Evolutionary conservation across 2,113 vertebrate species (phyloP).

Genomic region (Willisornis vidua): DNA sequence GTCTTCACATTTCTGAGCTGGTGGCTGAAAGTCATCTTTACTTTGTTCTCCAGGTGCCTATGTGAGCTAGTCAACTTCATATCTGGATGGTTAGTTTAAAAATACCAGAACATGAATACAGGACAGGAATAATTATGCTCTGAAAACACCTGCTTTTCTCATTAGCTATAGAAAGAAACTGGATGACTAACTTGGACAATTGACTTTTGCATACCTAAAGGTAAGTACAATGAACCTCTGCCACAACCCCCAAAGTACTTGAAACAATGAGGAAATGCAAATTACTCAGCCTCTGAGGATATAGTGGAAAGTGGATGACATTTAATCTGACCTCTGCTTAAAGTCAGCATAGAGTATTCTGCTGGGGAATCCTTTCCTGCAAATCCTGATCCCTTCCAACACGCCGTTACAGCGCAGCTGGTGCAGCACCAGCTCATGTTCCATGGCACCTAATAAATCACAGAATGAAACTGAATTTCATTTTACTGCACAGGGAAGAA

Average conservation of each 20-base stretch:
- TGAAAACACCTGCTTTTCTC: neutral
- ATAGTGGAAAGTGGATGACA: neutral
- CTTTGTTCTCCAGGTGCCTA: neutral
- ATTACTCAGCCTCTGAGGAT: neutral
- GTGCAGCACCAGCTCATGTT: conserved; percentile 58
- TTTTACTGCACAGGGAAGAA: neutral
- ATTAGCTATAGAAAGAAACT: neutral
- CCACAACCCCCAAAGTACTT: neutral
- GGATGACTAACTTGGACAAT: neutral
- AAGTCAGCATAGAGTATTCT: conserved; percentile 59
- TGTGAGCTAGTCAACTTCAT: neutral
- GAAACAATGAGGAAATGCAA: neutral
- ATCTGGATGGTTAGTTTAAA: neutral
- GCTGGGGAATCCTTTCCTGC: conserved; percentile 63
- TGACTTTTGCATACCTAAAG: neutral
- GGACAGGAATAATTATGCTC: neutral
- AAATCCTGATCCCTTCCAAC: conserved; percentile 60
- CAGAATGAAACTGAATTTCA: neutral
- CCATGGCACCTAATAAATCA: conserved; percentile 60
- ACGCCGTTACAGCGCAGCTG: conserved; percentile 52
- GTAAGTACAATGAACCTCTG: neutral
- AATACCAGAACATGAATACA: neutral
- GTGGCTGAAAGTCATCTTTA: neutral
- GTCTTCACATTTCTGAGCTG: neutral
- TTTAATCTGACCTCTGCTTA: conserved; percentile 42